Evolutionary conservation across 2,888 invertebrate species (phyloP).

Genomic region (Rhagophthalmus giganteus): DNA sequence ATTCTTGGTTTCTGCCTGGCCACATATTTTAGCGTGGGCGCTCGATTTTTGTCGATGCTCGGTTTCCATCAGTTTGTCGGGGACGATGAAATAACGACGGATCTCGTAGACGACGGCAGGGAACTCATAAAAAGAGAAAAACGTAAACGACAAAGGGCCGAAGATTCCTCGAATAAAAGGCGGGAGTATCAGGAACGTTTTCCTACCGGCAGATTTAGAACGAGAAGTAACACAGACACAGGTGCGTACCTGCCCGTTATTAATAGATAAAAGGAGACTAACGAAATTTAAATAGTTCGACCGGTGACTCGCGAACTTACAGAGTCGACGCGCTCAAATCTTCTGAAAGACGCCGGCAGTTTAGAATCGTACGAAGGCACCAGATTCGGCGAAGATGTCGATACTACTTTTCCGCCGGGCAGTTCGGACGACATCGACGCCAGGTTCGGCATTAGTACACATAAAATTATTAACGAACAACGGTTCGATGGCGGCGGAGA

Average conservation of each 20-base stretch:
- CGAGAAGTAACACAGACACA: conserved; percentile 56
- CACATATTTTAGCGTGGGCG: conserved; percentile 92
- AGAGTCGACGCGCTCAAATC: conserved; percentile 76
- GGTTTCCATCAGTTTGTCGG: conserved; percentile 98
- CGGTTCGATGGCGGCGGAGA: conserved; percentile 43
- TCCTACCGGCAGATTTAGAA: conserved; percentile 55
- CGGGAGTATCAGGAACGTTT: conserved; percentile 73
- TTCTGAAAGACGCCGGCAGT: conserved; percentile 76
- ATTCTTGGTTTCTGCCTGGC: conserved; percentile 91
- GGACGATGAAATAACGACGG: conserved; percentile 90
- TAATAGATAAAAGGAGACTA: too few species aligned
- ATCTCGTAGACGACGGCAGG: conserved; percentile 90
- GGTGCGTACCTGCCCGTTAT: too few species aligned
- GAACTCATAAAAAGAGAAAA: conserved; percentile 89
- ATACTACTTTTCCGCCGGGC: conserved; percentile 52
- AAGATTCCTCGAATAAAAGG: conserved; percentile 76
- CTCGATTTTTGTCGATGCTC: conserved; percentile 83
- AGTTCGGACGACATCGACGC: conserved; percentile 58
- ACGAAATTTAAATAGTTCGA: conserved; percentile 53
- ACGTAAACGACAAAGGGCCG: conserved; percentile 76
- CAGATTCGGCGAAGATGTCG: conserved; percentile 48
- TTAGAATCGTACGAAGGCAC: conserved; percentile 67
- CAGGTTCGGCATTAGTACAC: conserved; percentile 68
- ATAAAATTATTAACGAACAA: conserved; percentile 55
- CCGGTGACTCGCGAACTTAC: conserved; percentile 60